A percentile compares a stretch with the other conserved stretches of the same genome.
Conservation (phyloP, 1,140 invertebrate species). For the Anastrepha obliqua region DNA sequence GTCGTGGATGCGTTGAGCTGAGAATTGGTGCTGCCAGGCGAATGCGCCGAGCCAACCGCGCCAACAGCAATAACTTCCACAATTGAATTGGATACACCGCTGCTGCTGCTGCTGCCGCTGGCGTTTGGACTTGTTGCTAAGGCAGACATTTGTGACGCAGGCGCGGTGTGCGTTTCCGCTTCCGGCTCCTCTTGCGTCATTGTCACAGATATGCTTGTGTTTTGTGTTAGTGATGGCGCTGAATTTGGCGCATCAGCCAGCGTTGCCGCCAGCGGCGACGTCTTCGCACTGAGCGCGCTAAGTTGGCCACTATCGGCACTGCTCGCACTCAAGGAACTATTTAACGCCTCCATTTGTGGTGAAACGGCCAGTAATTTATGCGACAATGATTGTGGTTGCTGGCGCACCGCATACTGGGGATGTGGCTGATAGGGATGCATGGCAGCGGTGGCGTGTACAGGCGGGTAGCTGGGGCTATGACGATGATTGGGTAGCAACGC, state of each 20-base stretch:
- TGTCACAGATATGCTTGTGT: slow-evolving; percentile 70
- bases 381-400: slow-evolving; percentile 14
- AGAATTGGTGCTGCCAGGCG: not conserved
- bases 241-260: slow-evolving; percentile 19
- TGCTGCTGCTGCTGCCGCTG: not conserved
- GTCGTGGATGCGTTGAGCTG: slow-evolving; percentile 20
- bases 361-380: not conserved
- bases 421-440: slow-evolving; percentile 56
- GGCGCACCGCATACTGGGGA: slow-evolving; percentile 14
- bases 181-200: slow-evolving; percentile 66
- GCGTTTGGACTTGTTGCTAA: not conserved
- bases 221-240: slow-evolving; percentile 62
- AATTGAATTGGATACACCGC: not conserved
- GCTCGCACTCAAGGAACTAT: slow-evolving; percentile 19
- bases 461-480: slow-evolving; percentile 71
- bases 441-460: slow-evolving; percentile 61
- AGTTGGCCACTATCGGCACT: slow-evolving; percentile 15
- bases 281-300: not conserved
- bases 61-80: not conserved
- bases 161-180: slow-evolving; percentile 58
- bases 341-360: not conserved
- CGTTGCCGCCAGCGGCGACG: slow-evolving; percentile 54
- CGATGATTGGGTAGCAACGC: slow-evolving; percentile 64
- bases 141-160: slow-evolving; percentile 58
- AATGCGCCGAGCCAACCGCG: not conserved